These are phyloP conservation scores for Cnemophilus loriae DNA, from an alignment of 2,113 vertebrate species.

Conservation along the genomic window DNA sequence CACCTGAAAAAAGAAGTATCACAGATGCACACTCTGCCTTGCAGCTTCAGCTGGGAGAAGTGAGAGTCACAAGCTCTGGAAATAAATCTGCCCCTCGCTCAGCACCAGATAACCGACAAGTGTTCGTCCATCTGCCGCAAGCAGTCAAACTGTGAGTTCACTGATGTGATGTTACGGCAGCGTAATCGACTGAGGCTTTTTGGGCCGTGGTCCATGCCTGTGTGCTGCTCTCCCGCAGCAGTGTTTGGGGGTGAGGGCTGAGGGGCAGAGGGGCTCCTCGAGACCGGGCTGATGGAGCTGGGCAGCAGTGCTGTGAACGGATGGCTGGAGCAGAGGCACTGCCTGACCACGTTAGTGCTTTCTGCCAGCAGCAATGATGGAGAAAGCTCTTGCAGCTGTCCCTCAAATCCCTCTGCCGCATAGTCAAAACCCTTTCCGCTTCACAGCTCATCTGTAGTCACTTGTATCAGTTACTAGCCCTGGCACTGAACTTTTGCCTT, in stretches of 20 bases:
- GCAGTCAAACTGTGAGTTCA: constrained; percentile 77
- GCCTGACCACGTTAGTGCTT: background rate
- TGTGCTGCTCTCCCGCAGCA: background rate
- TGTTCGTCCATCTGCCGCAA: constrained; percentile 88
- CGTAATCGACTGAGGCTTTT: constrained; percentile 74
- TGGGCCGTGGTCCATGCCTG: background rate
- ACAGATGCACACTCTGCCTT: constrained; percentile 71
- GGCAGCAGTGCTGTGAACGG: accelerated
- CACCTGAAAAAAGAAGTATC: constrained; percentile 27
- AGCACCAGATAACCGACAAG: constrained; percentile 81
- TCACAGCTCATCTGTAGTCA: background rate
- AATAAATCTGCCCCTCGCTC: constrained; percentile 81
- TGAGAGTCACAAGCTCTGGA: constrained; percentile 76
- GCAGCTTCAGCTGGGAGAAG: constrained; percentile 78
- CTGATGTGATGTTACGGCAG: constrained; percentile 60
- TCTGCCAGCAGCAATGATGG: background rate
- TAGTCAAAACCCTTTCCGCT: background rate
- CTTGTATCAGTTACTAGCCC: background rate
- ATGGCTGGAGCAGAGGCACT: background rate
- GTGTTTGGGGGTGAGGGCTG: accelerated
- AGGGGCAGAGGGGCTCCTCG: background rate
- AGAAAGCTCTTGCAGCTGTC: constrained; percentile 19
- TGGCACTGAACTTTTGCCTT: background rate
- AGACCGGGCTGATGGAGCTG: background rate
- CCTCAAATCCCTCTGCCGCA: background rate